Evolutionary conservation across 2,888 invertebrate species (phyloP).

Genomic region (Ophion slaviceki): DNA sequence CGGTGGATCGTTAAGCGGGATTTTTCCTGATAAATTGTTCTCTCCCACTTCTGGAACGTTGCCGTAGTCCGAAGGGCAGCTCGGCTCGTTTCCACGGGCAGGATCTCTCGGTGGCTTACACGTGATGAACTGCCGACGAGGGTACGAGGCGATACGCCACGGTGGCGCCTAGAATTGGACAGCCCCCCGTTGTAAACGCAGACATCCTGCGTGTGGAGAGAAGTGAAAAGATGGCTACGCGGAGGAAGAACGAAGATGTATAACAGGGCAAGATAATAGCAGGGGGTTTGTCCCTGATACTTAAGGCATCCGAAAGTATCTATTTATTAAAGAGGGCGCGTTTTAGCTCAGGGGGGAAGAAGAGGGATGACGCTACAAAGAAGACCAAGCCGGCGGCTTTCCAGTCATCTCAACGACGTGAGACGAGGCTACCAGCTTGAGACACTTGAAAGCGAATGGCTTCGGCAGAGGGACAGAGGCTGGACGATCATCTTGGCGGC

Average conservation of each 20-base stretch:
- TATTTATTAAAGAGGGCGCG: conserved; percentile 65
- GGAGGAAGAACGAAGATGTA: conserved; percentile 30
- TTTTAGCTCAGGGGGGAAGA: conserved; percentile 19
- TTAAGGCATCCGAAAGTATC: conserved; percentile 61
- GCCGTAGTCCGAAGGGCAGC: neutral
- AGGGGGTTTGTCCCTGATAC: conserved; percentile 53
- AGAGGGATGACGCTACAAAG: neutral
- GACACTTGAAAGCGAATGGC: conserved; percentile 29
- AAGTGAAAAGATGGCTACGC: conserved; percentile 40
- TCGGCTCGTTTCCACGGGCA: neutral
- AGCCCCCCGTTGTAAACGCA: conserved; percentile 50
- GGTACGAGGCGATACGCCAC: conserved; percentile 54
- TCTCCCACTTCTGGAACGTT: neutral
- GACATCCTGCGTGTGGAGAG: conserved; percentile 54
- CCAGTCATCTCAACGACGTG: conserved; percentile 12
- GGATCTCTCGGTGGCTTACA: neutral
- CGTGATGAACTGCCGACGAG: conserved; percentile 46
- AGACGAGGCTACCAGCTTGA: conserved; percentile 35
- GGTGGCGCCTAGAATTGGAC: conserved; percentile 64
- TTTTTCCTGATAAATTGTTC: neutral
- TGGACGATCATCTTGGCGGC: conserved; percentile 60
- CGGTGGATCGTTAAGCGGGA: neutral
- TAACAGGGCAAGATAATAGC: conserved; percentile 61
- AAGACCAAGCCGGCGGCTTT: conserved; percentile 24
- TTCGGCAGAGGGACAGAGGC: conserved; percentile 25